phyloP scores from a whole-genome alignment of 2,113 vertebrate species.

The Aythya baeri region DNA sequence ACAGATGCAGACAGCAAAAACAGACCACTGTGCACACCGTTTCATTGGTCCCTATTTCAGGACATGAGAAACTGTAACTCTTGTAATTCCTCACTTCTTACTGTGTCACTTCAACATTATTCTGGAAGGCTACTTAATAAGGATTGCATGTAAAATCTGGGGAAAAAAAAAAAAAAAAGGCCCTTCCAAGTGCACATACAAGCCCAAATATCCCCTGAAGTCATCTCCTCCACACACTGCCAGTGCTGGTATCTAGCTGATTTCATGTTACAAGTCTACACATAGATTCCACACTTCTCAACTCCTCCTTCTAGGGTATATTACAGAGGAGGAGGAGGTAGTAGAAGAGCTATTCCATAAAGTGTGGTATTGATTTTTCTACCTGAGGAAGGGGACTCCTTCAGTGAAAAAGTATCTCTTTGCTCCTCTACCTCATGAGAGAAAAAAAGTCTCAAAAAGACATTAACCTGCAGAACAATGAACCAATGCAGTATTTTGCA shows the following conservation, averaged over 20 bases:
- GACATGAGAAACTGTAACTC: not conserved
- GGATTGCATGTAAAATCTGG: accelerated
- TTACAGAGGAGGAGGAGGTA: conserved; percentile 27
- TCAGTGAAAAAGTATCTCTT: conserved; percentile 85
- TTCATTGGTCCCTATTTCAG: not conserved
- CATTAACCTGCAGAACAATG: conserved; percentile 65
- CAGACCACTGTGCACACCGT: not conserved
- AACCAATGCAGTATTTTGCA: conserved; percentile 1
- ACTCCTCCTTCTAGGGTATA: conserved; percentile 58
- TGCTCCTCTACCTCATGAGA: conserved; percentile 79
- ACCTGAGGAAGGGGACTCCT: conserved; percentile 82
- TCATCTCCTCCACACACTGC: conserved; percentile 18
- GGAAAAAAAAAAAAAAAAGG: accelerated
- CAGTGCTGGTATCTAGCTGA: conserved; percentile 65
- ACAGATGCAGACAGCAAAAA: not conserved
- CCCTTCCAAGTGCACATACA: not conserved
- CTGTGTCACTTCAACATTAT: not conserved
- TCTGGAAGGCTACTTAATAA: not conserved
- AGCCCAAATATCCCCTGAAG: conserved; percentile 59
- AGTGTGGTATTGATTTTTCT: conserved; percentile 81
- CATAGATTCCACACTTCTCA: conserved; percentile 80
- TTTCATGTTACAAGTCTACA: conserved; percentile 68
- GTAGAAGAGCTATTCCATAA: conserved; percentile 63
- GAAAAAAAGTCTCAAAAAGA: conserved; percentile 66
- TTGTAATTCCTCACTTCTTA: not conserved